Conservation (phyloP, 1,140 invertebrate genomes). For the Pseudomyrmex dendroicus region DNA sequence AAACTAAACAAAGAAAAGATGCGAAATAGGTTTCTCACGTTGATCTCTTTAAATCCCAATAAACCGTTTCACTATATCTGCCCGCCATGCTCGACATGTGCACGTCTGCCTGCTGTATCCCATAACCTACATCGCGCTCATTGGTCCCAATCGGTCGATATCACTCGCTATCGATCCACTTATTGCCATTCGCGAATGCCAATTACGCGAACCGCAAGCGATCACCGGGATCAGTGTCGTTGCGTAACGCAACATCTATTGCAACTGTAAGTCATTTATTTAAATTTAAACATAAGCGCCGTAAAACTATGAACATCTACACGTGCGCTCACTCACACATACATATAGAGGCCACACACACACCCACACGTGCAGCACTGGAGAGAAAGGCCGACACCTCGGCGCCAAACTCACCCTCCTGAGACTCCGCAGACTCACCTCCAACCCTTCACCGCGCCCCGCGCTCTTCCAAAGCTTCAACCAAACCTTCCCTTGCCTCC, state of each 20-base stretch:
- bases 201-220: constrained; percentile 54
- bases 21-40: constrained; percentile 37
- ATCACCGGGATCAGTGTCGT: constrained; percentile 67
- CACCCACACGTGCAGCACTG: constrained; percentile 54
- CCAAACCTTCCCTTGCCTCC: constrained; percentile 57
- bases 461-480: constrained; percentile 64
- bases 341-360: not conserved
- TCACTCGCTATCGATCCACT: constrained; percentile 29
- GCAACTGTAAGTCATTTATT: constrained; percentile 79
- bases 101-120: constrained; percentile 54
- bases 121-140: constrained; percentile 55
- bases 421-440: constrained; percentile 85
- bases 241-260: constrained; percentile 43
- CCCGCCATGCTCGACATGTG: constrained; percentile 27
- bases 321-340: not conserved
- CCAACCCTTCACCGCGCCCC: constrained; percentile 74
- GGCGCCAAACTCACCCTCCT: constrained; percentile 85
- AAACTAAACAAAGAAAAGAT: constrained; percentile 29
- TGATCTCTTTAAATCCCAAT: constrained; percentile 57
- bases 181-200: constrained; percentile 46
- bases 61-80: constrained; percentile 44
- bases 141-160: constrained; percentile 44
- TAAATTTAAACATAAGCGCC: constrained; percentile 75
- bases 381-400: constrained; percentile 82
- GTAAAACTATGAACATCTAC: constrained; percentile 33